Base-by-base conservation (phyloP, 2,113 vertebrate genomes). In the Puffinus mauretanicus region DNA sequence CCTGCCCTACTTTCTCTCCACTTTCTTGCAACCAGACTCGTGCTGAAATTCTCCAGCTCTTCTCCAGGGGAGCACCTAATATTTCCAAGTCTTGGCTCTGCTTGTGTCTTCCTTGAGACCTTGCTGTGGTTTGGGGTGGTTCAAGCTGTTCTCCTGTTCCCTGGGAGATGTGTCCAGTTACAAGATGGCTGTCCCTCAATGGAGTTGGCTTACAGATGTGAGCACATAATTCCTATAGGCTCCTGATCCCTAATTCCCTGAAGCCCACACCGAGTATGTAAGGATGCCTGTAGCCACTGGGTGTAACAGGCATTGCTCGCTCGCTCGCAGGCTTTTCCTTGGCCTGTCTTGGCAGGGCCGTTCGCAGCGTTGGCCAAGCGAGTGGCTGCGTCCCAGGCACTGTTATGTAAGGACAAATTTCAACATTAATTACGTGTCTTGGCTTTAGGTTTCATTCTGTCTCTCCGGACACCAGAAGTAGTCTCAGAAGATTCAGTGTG, bases 381-480 rank as follows among this genome's bases (percentile, higher is more conserved):
- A 62, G 25, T 32, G 73, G 87, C 93, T 89, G 86, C 3, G 1
- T 89, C 94, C 91, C 86, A 73, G 71, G 81, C 8, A 0, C 90
- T 91, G 76, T 96, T 95, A 94, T 7, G 16, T 86, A 92, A 95
- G 80, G 47, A 84, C 66, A 66, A 93, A 87, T 84, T 94, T 90
- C 40, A 34, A 1, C 36, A 29, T 76, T 87, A 62, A 73, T 93
- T 91, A 82, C 4, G 19, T 66, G 81, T 44, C 81, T 81, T 93
- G 94, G 94, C 88, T 89, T 67, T 82, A 42, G 42, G 51, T 70
- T 87, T 90, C 67, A 60, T 72, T 91, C 64, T 87, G 30, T 89
- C 62, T 85, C 91, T 89, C 61, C 2, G 8, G 91, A 61, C 86
- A 85, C 66, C 81, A 94, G 49, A 73, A 80, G 24, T n/a, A 51